phyloP scores from a whole-genome alignment of 30 jellyfish, hydroid and myxozoan species.

The Haliclystus octoradiatus region DNA sequence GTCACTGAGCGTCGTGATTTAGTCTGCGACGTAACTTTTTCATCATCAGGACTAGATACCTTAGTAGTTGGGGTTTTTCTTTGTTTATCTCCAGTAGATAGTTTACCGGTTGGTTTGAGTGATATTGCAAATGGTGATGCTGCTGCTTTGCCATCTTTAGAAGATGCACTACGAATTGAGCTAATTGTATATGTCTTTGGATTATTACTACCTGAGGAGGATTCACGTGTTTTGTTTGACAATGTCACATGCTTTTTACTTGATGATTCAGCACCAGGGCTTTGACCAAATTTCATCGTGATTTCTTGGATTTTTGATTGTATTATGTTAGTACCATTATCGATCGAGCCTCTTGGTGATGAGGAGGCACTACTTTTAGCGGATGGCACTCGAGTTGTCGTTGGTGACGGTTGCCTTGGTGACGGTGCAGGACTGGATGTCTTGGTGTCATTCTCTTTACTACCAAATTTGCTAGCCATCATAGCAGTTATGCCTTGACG shows the following conservation, averaged over 20 bases:
- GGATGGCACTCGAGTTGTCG: background rate
- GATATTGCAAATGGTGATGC: background rate
- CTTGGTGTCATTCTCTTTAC: constrained; percentile 7
- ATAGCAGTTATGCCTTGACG: constrained; percentile 94
- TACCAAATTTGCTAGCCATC: constrained; percentile 82
- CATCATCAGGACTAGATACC: background rate
- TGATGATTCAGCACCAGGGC: background rate
- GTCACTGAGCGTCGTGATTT: background rate
- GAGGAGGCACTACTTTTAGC: background rate
- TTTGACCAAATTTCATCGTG: background rate
- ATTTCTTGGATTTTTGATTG: background rate
- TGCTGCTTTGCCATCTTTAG: too few relatives aligned
- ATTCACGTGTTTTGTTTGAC: background rate
- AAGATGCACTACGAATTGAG: background rate
- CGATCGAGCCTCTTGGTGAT: background rate
- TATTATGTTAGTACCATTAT: background rate
- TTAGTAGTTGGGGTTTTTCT: background rate
- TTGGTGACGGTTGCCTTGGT: constrained; percentile 18
- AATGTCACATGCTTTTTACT: background rate
- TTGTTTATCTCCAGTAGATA: background rate
- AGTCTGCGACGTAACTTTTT: background rate
- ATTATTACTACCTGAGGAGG: background rate
- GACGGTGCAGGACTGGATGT: constrained; percentile 24
- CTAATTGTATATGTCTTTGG: background rate
- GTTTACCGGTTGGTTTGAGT: background rate